A percentile compares a stretch with the other conserved stretches of the same genome.
Evolutionary conservation across 2,888 invertebrate genomes (phyloP).

Genomic region (Sesia bembeciformis): DNA sequence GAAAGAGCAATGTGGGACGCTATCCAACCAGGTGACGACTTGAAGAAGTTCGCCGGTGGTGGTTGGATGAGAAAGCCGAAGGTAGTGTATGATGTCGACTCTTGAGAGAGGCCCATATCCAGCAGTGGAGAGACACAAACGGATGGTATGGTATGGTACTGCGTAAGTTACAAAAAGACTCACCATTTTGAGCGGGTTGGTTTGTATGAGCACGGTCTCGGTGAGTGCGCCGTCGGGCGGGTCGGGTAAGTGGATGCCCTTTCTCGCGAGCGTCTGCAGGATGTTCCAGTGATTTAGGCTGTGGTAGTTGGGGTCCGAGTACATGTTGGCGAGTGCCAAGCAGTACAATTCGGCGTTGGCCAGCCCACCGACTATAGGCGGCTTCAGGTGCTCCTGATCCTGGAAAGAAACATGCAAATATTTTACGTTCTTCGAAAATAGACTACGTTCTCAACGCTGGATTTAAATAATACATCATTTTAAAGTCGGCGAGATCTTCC

Average conservation of each 20-base stretch:
- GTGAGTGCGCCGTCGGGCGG: slow-evolving; percentile 91
- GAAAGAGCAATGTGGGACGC: too few relatives aligned
- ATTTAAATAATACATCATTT: too few relatives aligned
- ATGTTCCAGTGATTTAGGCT: slow-evolving; percentile 97
- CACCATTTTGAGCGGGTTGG: slow-evolving; percentile 95
- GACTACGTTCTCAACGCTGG: too few relatives aligned
- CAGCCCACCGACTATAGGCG: slow-evolving; percentile 91
- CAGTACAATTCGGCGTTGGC: slow-evolving; percentile 97
- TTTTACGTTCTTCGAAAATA: not conserved
- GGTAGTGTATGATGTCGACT: too few relatives aligned
- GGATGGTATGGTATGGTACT: too few relatives aligned
- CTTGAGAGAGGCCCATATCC: too few relatives aligned
- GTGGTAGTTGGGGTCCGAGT: slow-evolving; percentile 96
- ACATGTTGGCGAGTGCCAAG: slow-evolving; percentile 94
- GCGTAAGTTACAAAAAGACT: slow-evolving; percentile 6
- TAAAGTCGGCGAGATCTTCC: slow-evolving; percentile 13
- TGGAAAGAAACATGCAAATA: slow-evolving; percentile 45
- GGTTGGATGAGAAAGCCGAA: too few relatives aligned
- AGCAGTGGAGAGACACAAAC: too few relatives aligned
- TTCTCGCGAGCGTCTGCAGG: slow-evolving; percentile 92
- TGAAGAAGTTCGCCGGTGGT: too few relatives aligned
- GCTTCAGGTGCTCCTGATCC: slow-evolving; percentile 95
- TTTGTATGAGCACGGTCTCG: slow-evolving; percentile 96
- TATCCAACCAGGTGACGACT: too few relatives aligned
- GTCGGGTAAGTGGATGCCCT: slow-evolving; percentile 90